Conservation (phyloP, 2,888 invertebrate genomes). For the Galerucella calmariensis region DNA sequence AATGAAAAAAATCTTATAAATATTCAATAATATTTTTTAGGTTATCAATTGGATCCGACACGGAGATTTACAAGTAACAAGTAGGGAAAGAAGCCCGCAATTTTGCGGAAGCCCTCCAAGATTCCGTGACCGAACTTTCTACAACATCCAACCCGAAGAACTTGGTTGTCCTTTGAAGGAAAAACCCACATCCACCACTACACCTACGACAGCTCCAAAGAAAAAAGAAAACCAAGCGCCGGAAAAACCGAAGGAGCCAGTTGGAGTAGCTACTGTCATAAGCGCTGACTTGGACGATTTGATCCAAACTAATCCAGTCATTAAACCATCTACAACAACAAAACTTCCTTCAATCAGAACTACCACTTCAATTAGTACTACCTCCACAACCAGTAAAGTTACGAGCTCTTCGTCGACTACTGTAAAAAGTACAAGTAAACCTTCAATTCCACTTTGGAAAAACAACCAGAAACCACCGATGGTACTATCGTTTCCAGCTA, state of each 20-base stretch:
- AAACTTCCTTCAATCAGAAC: conserved; percentile 57
- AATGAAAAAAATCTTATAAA: background rate
- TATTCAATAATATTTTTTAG: conserved; percentile 17
- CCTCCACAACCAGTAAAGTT: conserved; percentile 56
- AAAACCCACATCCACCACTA: conserved; percentile 27
- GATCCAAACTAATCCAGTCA: conserved; percentile 28
- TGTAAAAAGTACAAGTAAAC: conserved; percentile 55
- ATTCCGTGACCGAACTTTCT: conserved; percentile 85
- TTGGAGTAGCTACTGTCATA: conserved; percentile 70
- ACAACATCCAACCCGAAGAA: conserved; percentile 85
- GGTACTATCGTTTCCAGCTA: conserved; percentile 76
- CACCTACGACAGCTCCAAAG: conserved; percentile 18
- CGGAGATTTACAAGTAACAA: conserved; percentile 90
- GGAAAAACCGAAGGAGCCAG: conserved; percentile 61
- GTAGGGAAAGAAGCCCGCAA: conserved; percentile 90
- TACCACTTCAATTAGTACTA: conserved; percentile 56
- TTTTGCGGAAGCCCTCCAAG: conserved; percentile 88
- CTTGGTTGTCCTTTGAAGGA: conserved; percentile 66
- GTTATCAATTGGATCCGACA: conserved; percentile 86
- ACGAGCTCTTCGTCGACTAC: conserved; percentile 57
- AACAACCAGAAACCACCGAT: conserved; percentile 75
- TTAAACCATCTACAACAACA: conserved; percentile 48
- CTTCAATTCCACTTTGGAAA: conserved; percentile 60
- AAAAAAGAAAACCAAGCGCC: conserved; percentile 19
- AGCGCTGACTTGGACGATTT: conserved; percentile 66